Evolutionary conservation across 2,888 invertebrate genomes (phyloP), one percentile per base, ranked within the genome.

Genomic region (Ochropleura leucogaster): DNA sequence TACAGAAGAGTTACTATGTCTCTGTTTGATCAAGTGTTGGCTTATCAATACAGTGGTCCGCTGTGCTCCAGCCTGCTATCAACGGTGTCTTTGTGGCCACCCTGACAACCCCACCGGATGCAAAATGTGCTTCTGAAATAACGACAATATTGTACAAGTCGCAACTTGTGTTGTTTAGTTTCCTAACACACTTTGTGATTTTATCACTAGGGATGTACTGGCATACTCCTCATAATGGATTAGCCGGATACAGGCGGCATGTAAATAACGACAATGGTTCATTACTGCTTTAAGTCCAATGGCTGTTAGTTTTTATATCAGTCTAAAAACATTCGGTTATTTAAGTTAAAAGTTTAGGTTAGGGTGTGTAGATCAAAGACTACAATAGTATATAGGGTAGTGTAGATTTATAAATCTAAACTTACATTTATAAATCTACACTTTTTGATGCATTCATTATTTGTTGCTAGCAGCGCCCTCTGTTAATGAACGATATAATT

Each of bases 1-100:
- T 70, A 87, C 86, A 86, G 80, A 78, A 70, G 69, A 79, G 79
- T 70, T 75, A 88, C 80, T 87, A 87, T 83, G 86, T 83, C 85
- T 82, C 87, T 95, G 93, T 95, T 95, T 95, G 95, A 94, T 94
- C 95, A 95, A 95, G 95, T 95, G 95, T 92, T 89, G 87, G 90
- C 88, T 93, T 94, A 94, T 94, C 94, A 94, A 92, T 88, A 93
- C 90, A 90, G 90, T 84, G 83, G 80, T 80, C 88, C 72, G 88
- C 90, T 94, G 91, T 93, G 75, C 77, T 88, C 83, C 76, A 74
- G 67, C 42, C 74, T 79, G 70, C 83, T 81, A 92, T 93, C 91
- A 94, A 93, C 86, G 91, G 80, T 86, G 84, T 90, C 93, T 92
- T 94, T 94, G 90, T 92, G 76, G 74, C 78, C 74, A 85, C 89